phyloP scores from a whole-genome alignment of 2,113 vertebrate species.

The Mus musculus region DNA sequence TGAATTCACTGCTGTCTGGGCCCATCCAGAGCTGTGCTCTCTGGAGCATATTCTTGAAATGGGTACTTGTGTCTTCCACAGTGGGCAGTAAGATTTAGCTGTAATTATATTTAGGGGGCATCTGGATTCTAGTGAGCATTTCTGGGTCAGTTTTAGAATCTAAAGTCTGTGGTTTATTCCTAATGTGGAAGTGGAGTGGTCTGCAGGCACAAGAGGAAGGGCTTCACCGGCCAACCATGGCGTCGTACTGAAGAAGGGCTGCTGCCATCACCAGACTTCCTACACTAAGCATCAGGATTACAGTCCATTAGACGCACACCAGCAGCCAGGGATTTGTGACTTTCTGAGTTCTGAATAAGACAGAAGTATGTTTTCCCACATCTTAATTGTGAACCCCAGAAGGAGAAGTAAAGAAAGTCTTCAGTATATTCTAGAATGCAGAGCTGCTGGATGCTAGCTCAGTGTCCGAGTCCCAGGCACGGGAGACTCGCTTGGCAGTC shows the following conservation, averaged over 20 bases:
- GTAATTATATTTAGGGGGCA: constrained; percentile 67
- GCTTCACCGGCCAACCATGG: constrained; percentile 64
- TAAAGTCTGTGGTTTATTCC: constrained; percentile 75
- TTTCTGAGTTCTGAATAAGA: constrained; percentile 80
- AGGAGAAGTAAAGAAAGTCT: constrained; percentile 73
- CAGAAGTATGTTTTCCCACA: constrained; percentile 69
- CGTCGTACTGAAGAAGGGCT: constrained; percentile 74
- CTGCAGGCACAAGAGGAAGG: constrained; percentile 77
- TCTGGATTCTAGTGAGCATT: constrained; percentile 70
- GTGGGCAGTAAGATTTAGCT: constrained; percentile 64
- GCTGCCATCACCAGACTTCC: constrained; percentile 83
- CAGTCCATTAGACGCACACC: constrained; percentile 79
- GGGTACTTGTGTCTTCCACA: constrained; percentile 55
- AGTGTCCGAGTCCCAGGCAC: constrained; percentile 33
- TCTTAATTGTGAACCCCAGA: constrained; percentile 76
- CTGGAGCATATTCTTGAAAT: constrained; percentile 35
- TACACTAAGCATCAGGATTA: constrained; percentile 80
- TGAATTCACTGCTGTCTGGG: neutral
- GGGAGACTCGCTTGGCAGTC: constrained; percentile 58
- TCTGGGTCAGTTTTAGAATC: constrained; percentile 80
- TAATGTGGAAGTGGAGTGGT: constrained; percentile 84
- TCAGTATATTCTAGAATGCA: constrained; percentile 70
- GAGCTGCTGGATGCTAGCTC: constrained; percentile 26
- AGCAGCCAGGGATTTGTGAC: constrained; percentile 85
- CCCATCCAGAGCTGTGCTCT: neutral